Base-by-base conservation (phyloP, 2,888 invertebrate genomes). In the Crematogaster levior region DNA sequence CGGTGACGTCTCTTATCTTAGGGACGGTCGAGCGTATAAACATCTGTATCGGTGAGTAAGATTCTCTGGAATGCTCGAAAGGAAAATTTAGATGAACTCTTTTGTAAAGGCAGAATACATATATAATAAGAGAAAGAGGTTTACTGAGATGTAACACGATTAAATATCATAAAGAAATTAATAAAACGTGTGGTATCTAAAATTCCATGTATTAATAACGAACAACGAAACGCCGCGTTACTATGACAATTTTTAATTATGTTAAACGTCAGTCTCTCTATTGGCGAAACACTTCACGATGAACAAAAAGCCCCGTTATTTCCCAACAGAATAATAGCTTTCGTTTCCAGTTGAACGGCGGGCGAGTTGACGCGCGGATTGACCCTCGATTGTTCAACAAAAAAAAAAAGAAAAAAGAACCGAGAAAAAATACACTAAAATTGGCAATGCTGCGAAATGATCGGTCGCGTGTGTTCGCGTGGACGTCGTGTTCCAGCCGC, bases 391-490 rank as follows among this genome's bases (percentile, higher is more conserved):
- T 61, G 80, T 80, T 48, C 0, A 63, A 75, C 73, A 73, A 51
- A 73, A 80, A 46, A 53, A 80, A 34, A 37, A 15, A 24, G 9
- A 58, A 15, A 15, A 48, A 30, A 30, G 72, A 53, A 56, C n/a
- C 43, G 63, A 66, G 56, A 60, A 77, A 53, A 81, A 84, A 74
- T 70, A 70, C 77, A 70, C 75, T 70, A 46, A 73, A 82, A 87
- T 84, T 82, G 87, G 75, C 84, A 74, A 51, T 74, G 82, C 82
- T 79, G 84, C 60, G 74, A 83, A 63, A 70, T 84, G 79, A 87
- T 84, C 79, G 82, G 74, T 37, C 56, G 61, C 74, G 66, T 56
- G 75, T 61, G 68, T 68, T 56, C 77, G 77, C 68, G 53, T 56
- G 77, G 53, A 77, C 68, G 77, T 77, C 77, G 81, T 58, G 60